Evolutionary conservation across 2,888 invertebrate species (phyloP), one percentile per base, ranked within the genome.

Genomic region (Lithophane ornitopus): DNA sequence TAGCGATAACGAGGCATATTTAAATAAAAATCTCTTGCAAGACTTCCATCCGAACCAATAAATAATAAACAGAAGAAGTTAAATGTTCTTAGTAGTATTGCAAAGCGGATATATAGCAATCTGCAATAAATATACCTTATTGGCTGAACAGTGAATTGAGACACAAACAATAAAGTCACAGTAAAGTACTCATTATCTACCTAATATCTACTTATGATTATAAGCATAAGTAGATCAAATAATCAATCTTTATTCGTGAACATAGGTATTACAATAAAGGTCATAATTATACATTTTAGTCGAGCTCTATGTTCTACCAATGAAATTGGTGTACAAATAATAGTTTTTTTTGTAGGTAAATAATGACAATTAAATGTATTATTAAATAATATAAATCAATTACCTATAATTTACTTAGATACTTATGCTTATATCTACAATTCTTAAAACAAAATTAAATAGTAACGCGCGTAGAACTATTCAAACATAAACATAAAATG

Each of bases 401-500:
- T n/a, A n/a, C n/a, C n/a, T n/a, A n/a, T n/a, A n/a, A n/a, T n/a
- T n/a, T n/a, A 34, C 34, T 3, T 34, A 34, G 34, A 34, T 34
- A 34, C 34, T 34, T 34, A 34, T 6, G 34, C 34, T 34, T 34
- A 26, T 44, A 34, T 44, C 14, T 26, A 44, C 19, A 56, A 34
- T 72, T 34, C 19, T 14, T 34, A 58, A 58, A 67, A n/a, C 9
- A 22, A 67, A 58, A 22, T 58, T 52, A 59, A 70, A 78, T 34
- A 61, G 67, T 46, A 78, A 44, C 26, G 28, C 28, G 3, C n/a
- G 59, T 39, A 28, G 39, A 77, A 87, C 44, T 74, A 76, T 82
- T 69, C 34, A 34, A 70, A 70, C 58, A 76, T 62, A 67, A 83
- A 74, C 68, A 80, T 82, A 59, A 80, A 84, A 80, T 74, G 34